Evolutionary conservation across 2,888 invertebrate species (phyloP), one percentile per base, ranked within the genome.

Genomic region (Dasypolia templi): DNA sequence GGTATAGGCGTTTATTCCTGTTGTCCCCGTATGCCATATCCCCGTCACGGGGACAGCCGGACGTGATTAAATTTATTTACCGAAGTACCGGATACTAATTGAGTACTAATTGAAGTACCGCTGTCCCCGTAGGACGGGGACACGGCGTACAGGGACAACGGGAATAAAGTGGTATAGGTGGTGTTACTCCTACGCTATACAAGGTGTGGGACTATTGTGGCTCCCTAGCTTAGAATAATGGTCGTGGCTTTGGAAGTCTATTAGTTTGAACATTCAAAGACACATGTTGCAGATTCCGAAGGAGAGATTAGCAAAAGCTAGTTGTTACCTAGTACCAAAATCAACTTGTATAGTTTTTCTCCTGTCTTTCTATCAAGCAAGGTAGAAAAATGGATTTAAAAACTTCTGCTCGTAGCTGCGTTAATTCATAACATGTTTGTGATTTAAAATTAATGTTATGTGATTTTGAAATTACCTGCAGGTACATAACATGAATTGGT

Each of bases 101-200:
- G n/a, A n/a, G n/a, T n/a, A n/a, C n/a, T n/a, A n/a, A n/a, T n/a
- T n/a, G n/a, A n/a, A n/a, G n/a, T n/a, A n/a, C n/a, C n/a, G n/a
- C n/a, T n/a, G n/a, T n/a, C n/a, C n/a, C n/a, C n/a, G n/a, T n/a
- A n/a, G n/a, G n/a, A n/a, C n/a, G n/a, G n/a, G n/a, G n/a, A n/a
- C n/a, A n/a, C n/a, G n/a, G n/a, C n/a, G n/a, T n/a, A n/a, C n/a
- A n/a, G n/a, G n/a, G n/a, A n/a, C n/a, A n/a, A n/a, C n/a, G n/a
- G n/a, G n/a, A n/a, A n/a, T n/a, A n/a, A n/a, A n/a, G n/a, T n/a
- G 68, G 61, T 68, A 71, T 61, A 79, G 63, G 32, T 59, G 64
- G 53, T 68, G 75, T 65, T 44, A 72, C 77, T 62, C 66, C 64
- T 75, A 65, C 73, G 65, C 81, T 73, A 35, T 44, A 83, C 67